phyloP scores from a whole-genome alignment of 2,797 vertebrate genomes.

The Taeniopygia guttata region DNA sequence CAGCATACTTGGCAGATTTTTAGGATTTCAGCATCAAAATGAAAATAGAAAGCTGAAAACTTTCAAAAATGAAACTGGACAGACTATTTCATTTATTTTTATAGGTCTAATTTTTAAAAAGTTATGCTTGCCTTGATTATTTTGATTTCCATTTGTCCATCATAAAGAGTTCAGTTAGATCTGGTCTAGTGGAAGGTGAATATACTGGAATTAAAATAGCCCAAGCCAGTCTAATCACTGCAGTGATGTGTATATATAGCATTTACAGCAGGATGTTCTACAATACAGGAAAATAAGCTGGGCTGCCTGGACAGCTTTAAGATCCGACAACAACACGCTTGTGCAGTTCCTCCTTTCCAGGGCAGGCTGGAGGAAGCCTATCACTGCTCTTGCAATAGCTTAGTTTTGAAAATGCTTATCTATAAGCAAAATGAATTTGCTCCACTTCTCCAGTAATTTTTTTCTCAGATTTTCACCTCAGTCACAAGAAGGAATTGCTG shows the following conservation, averaged over 20 bases:
- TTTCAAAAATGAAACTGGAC: neutral
- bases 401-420: neutral
- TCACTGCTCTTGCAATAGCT: neutral
- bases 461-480: neutral
- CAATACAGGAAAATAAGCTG: neutral
- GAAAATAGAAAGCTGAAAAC: neutral
- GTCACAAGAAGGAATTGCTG: neutral
- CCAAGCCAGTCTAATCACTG: neutral
- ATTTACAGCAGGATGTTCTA: neutral
- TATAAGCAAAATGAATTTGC: neutral
- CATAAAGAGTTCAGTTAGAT: neutral
- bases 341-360: neutral
- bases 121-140: neutral
- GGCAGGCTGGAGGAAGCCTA: neutral
- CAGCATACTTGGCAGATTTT: neutral
- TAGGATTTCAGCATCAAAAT: neutral
- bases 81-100: neutral
- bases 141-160: neutral
- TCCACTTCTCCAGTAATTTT: neutral
- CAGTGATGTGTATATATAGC: neutral
- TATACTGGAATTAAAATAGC: neutral
- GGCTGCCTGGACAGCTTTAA: neutral
- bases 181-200: neutral
- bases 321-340: neutral
- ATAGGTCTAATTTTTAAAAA: neutral